These are phyloP conservation scores for Octodon degus DNA, from an alignment of 2,113 vertebrate genomes.

Conservation along the genomic window DNA sequence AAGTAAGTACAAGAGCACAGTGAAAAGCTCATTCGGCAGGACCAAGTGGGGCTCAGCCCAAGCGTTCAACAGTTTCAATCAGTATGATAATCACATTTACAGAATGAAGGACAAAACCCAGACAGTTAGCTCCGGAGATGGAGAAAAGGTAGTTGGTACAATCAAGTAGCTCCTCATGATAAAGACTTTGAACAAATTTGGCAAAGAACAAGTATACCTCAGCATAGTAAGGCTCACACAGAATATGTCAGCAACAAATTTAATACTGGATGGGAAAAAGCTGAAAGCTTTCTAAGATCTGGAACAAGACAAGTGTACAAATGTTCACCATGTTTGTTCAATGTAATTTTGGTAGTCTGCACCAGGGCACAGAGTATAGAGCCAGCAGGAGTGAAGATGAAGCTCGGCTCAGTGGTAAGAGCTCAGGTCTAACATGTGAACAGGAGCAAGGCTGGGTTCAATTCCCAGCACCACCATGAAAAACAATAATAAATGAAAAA, in stretches of 20 bases:
- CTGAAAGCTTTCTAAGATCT: not conserved
- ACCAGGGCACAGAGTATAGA: not conserved
- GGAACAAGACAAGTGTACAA: not conserved
- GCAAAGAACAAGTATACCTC: not conserved
- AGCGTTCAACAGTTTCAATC: not conserved
- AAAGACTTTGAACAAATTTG: not conserved
- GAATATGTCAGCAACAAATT: no score
- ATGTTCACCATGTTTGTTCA: not conserved
- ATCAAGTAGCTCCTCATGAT: not conserved
- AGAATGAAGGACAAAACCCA: not conserved
- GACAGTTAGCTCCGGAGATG: not conserved
- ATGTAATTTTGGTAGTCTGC: not conserved
- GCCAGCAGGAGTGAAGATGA: no score
- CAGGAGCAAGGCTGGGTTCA: not conserved
- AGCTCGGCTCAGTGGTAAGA: not conserved
- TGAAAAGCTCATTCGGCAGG: not conserved
- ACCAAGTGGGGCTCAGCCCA: not conserved
- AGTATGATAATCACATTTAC: not conserved
- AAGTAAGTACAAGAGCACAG: not conserved
- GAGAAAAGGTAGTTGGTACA: not conserved
- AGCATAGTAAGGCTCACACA: not conserved
- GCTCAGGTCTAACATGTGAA: not conserved
- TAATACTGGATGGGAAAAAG: not conserved
- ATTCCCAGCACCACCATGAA: not conserved
- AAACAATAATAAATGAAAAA: not conserved